phyloP scores from a whole-genome alignment of 2,113 vertebrate species.

The Pteronura brasiliensis region DNA sequence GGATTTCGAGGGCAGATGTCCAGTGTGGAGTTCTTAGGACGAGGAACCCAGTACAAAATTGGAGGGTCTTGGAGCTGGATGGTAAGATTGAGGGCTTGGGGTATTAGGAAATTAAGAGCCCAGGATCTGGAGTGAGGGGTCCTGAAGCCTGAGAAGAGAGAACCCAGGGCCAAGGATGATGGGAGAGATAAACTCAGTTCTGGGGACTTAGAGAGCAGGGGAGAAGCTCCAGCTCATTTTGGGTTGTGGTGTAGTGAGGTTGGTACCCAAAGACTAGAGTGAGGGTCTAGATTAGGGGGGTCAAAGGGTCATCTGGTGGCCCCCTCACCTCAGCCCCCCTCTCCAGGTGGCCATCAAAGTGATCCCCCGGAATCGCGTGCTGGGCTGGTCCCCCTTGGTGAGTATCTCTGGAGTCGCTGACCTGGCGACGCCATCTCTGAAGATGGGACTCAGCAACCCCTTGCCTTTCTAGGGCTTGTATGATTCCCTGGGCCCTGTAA shows the following conservation, averaged over 20 bases:
- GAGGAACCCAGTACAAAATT: background rate
- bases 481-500: background rate
- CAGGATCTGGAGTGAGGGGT: background rate
- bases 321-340: background rate
- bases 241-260: background rate
- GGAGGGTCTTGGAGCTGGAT: background rate
- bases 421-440: slow-evolving; percentile 3
- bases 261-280: background rate
- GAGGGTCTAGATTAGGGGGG: background rate
- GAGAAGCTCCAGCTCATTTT: background rate
- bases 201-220: background rate
- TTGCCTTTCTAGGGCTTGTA: background rate
- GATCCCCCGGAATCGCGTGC: slow-evolving; percentile 83
- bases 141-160: background rate
- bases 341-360: slow-evolving; percentile 91
- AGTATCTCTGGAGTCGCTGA: slow-evolving; percentile 66
- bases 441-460: background rate
- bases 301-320: background rate
- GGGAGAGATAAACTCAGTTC: slow-evolving; percentile 39
- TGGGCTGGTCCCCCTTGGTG: slow-evolving; percentile 87
- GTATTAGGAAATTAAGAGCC: background rate
- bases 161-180: background rate
- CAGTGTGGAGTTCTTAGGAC: background rate
- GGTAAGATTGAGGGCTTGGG: background rate
- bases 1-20: background rate